Percentiles rank a stretch among this genome's conserved stretches.
These are phyloP conservation scores for Drosophila kikkawai DNA, from an alignment of 1,140 invertebrate species.

Conservation along the genomic window DNA sequence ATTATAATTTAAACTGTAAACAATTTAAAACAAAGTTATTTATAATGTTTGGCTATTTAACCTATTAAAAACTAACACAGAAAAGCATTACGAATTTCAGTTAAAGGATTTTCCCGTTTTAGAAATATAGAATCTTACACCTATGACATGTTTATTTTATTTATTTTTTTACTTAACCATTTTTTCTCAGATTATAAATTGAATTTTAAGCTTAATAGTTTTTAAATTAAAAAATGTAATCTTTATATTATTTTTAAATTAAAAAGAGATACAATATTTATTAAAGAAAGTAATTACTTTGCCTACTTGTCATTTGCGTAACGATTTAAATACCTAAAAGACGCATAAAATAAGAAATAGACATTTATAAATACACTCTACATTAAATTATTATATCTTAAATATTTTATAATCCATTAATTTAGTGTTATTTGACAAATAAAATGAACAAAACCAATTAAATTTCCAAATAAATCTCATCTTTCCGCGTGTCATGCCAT, in stretches of 20 bases:
- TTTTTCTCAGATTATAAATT: background rate
- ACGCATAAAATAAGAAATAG: background rate
- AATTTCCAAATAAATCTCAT: background rate
- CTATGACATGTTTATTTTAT: background rate
- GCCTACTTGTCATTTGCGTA: background rate
- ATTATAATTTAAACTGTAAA: too few species aligned
- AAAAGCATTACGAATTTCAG: background rate
- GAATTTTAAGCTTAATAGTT: background rate
- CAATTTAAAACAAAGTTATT: too few species aligned
- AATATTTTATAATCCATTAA: background rate
- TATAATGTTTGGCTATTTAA: too few species aligned
- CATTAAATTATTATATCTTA: background rate
- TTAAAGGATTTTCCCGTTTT: too few species aligned
- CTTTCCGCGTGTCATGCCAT: background rate
- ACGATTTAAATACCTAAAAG: too few species aligned
- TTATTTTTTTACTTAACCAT: too few species aligned
- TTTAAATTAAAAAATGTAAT: background rate
- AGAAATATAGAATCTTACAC: background rate
- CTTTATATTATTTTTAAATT: background rate
- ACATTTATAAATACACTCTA: background rate
- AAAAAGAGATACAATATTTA: too few species aligned
- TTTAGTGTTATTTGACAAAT: background rate
- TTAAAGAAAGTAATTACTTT: background rate
- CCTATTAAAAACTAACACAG: background rate
- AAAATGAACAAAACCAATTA: background rate